These are phyloP conservation scores for Caenorhabditis tropicalis DNA, from an alignment of 1,140 invertebrate genomes.

Conservation along the genomic window DNA sequence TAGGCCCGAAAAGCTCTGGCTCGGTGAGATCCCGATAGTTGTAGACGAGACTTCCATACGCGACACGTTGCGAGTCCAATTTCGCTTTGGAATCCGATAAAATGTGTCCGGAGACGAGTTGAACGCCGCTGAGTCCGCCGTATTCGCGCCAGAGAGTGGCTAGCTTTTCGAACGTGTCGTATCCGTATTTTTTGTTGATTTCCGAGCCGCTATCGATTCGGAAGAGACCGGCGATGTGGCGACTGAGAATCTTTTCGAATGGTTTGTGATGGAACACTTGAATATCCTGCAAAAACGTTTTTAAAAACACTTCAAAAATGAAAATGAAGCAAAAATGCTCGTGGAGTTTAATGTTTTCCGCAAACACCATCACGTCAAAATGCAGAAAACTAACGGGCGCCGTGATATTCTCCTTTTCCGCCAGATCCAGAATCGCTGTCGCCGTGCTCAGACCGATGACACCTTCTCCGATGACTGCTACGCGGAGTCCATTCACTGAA, in stretches of 20 bases:
- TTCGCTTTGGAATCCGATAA: slow-evolving; percentile 49
- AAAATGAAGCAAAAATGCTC: background rate
- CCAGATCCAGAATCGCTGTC: slow-evolving; percentile 74
- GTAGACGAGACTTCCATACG: slow-evolving; percentile 64
- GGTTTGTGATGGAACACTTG: slow-evolving; percentile 46
- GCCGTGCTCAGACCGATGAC: slow-evolving; percentile 77
- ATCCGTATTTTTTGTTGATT: slow-evolving; percentile 49
- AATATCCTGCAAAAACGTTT: background rate
- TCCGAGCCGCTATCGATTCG: slow-evolving; percentile 49
- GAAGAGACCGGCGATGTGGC: slow-evolving; percentile 54
- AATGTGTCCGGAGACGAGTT: slow-evolving; percentile 57
- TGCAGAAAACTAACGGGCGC: slow-evolving; percentile 60
- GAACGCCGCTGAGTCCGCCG: slow-evolving; percentile 55
- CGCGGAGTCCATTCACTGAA: slow-evolving; percentile 37
- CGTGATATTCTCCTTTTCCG: slow-evolving; percentile 63
- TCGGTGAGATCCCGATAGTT: slow-evolving; percentile 67
- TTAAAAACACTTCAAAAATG: too few species aligned
- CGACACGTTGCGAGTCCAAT: slow-evolving; percentile 49
- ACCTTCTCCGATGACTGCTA: slow-evolving; percentile 78
- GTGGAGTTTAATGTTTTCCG: too few species aligned
- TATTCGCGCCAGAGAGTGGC: slow-evolving; percentile 52
- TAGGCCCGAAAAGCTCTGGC: slow-evolving; percentile 59
- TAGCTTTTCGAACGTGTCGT: slow-evolving; percentile 49
- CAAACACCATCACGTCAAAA: too few species aligned
- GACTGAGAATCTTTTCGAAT: slow-evolving; percentile 34